Percentiles rank a stretch among this genome's conserved stretches.
phyloP scores from a whole-genome alignment of 2,888 invertebrate genomes.

The Megalurothrips usitatus region DNA sequence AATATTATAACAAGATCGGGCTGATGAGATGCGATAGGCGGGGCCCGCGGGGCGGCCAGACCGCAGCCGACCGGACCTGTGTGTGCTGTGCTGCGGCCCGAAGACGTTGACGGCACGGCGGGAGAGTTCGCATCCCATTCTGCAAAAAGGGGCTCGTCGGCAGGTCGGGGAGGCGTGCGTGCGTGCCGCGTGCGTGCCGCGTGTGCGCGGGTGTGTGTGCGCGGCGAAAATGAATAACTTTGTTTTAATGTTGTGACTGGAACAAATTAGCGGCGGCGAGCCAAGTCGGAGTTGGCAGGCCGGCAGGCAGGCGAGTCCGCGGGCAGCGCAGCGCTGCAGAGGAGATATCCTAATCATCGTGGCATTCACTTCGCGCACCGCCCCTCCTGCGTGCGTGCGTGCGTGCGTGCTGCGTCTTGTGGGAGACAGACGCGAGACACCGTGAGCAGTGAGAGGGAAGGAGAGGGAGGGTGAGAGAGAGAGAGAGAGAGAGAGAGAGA shows the following conservation, averaged over 20 bases:
- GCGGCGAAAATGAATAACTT: neutral
- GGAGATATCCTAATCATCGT: neutral
- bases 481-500: too few relatives aligned
- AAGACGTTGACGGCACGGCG: neutral
- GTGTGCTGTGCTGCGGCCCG: neutral
- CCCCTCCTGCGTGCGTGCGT: too few relatives aligned
- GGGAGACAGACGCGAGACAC: too few relatives aligned
- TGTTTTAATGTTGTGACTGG: slow-evolving; percentile 25
- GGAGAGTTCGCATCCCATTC: too few relatives aligned
- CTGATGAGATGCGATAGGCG: slow-evolving; percentile 9
- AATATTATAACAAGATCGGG: slow-evolving; percentile 7
- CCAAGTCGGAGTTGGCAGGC: neutral
- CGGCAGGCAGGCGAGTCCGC: neutral
- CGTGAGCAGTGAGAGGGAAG: too few relatives aligned
- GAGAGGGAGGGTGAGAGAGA: too few relatives aligned
- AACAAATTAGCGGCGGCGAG: slow-evolving; percentile 14
- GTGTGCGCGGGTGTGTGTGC: neutral
- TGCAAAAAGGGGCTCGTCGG: neutral
- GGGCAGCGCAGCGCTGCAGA: neutral
- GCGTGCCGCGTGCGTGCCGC: neutral
- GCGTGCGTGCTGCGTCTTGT: too few relatives aligned
- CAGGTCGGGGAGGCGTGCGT: neutral
- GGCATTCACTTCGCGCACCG: neutral
- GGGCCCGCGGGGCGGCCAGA: neutral
- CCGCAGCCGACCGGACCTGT: neutral